Evolutionary conservation across 2,888 invertebrate species (phyloP).

Genomic region (Molorchus minor): DNA sequence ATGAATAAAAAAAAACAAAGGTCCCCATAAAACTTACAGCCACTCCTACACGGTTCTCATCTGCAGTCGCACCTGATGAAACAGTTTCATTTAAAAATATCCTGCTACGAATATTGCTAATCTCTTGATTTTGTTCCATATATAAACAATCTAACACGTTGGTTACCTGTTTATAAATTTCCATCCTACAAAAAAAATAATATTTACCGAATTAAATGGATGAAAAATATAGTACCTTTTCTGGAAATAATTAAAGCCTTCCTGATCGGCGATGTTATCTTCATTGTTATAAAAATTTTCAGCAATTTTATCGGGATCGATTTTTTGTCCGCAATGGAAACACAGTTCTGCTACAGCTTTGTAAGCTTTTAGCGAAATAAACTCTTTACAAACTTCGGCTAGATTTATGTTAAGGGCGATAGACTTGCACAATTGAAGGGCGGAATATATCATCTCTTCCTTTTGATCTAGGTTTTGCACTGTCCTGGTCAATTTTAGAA

Average conservation of each 20-base stretch:
- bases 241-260: constrained; percentile 67
- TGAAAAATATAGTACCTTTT: constrained; percentile 42
- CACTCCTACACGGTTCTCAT: constrained; percentile 16
- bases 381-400: constrained; percentile 83
- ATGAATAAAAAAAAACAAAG: too few species aligned
- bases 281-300: constrained; percentile 87
- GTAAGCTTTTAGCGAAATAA: constrained; percentile 82
- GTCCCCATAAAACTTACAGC: not conserved
- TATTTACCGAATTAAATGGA: constrained; percentile 9
- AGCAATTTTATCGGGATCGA: constrained; percentile 91
- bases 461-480: constrained; percentile 79
- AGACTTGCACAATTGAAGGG: constrained; percentile 86
- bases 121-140: constrained; percentile 40
- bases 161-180: constrained; percentile 88
- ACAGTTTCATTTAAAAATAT: too few species aligned
- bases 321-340: constrained; percentile 81
- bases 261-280: constrained; percentile 83
- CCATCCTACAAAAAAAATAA: constrained; percentile 70
- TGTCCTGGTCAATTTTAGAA: constrained; percentile 82
- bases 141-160: constrained; percentile 78
- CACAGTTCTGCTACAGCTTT: constrained; percentile 90
- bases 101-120: constrained; percentile 16
- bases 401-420: constrained; percentile 89
- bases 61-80: too few species aligned
- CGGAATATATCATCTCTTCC: constrained; percentile 79